A percentile compares a stretch with the other conserved stretches of the same genome.
Conservation (phyloP, 2,113 vertebrate species). For the Haliaeetus leucogaster region DNA sequence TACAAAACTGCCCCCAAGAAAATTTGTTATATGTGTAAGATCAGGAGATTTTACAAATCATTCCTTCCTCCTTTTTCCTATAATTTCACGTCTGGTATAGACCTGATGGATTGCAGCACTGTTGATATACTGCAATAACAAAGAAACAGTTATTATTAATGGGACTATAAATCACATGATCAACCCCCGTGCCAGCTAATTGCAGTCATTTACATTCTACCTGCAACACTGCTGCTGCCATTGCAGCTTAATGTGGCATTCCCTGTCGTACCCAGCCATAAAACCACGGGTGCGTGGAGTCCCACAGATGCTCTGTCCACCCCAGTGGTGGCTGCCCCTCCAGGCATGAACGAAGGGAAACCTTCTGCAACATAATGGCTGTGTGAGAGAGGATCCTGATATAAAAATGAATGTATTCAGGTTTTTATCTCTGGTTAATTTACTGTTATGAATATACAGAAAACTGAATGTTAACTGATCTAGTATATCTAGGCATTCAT, state of each 20-base stretch:
- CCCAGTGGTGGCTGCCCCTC: background rate
- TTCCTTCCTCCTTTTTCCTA: background rate
- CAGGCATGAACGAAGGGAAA: rapidly evolving
- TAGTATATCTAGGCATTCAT: background rate
- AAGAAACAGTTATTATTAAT: slow-evolving; percentile 6
- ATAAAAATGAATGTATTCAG: background rate
- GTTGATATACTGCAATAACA: background rate
- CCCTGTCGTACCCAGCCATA: background rate
- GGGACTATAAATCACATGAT: background rate
- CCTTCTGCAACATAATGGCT: background rate
- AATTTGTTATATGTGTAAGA: background rate
- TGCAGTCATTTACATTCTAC: background rate
- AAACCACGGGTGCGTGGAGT: rapidly evolving
- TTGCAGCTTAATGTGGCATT: background rate
- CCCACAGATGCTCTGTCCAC: background rate
- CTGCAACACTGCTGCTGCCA: background rate
- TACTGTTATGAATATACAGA: background rate
- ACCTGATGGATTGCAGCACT: background rate
- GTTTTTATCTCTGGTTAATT: background rate
- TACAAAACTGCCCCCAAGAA: background rate
- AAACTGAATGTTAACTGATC: background rate
- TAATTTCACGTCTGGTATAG: background rate
- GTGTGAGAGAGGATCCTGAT: background rate
- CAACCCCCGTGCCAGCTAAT: background rate
- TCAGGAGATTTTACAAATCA: background rate